Evolutionary conservation across 2,113 vertebrate genomes (phyloP).

Genomic region (Misgurnus anguillicaudatus): DNA sequence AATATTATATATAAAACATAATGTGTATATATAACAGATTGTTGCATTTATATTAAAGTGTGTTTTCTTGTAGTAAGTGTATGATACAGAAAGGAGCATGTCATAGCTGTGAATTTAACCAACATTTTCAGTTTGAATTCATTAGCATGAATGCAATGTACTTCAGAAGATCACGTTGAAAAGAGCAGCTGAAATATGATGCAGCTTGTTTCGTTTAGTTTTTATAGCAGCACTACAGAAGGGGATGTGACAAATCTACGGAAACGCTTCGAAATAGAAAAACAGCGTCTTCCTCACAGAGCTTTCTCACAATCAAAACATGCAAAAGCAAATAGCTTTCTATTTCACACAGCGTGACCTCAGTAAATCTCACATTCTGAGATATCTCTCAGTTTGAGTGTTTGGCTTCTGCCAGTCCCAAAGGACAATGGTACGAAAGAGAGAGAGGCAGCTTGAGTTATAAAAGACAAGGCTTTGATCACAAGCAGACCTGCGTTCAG

Average conservation of each 20-base stretch:
- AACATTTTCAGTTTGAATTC: constrained; percentile 10
- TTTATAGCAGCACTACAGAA: background rate
- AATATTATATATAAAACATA: no score
- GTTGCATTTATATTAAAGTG: background rate
- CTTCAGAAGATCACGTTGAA: background rate
- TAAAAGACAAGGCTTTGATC: constrained; percentile 69
- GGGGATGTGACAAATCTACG: background rate
- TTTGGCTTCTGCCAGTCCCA: constrained; percentile 38
- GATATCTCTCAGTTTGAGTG: constrained; percentile 7
- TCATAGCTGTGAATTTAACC: background rate
- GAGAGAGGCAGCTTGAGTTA: constrained; percentile 44
- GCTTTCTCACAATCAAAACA: constrained; percentile 17
- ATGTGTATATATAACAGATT: no score
- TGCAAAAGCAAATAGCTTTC: constrained; percentile 29
- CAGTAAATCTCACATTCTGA: constrained; percentile 15
- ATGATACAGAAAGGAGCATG: background rate
- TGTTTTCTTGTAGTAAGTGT: background rate
- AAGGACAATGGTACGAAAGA: constrained; percentile 42
- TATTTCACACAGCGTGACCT: constrained; percentile 26
- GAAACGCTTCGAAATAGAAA: background rate
- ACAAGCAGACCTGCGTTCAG: constrained; percentile 59
- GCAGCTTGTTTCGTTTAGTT: constrained; percentile 2
- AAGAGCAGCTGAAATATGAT: background rate
- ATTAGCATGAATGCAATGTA: background rate
- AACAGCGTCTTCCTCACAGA: background rate